Evolutionary conservation across 2,888 invertebrate genomes (phyloP).

Genomic region (Cordilura impudica): DNA sequence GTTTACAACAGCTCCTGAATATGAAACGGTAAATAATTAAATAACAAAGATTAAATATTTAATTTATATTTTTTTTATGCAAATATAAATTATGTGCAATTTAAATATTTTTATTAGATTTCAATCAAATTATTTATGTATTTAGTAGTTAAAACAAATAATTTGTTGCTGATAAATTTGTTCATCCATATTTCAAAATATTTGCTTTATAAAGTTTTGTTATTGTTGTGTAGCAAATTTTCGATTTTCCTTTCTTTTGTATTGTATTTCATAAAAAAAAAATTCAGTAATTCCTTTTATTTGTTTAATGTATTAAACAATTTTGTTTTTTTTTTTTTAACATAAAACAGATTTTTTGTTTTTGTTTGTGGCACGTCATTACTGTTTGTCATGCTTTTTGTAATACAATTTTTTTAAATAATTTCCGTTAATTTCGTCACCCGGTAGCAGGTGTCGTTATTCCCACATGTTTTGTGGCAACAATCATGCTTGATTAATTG

Average conservation of each 20-base stretch:
- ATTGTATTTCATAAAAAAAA: background rate
- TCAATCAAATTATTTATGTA: too few relatives aligned
- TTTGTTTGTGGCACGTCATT: background rate
- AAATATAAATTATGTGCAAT: slow-evolving; percentile 44
- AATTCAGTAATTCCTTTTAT: background rate
- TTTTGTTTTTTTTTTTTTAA: background rate
- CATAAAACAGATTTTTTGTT: background rate
- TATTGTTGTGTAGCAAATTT: background rate
- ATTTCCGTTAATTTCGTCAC: slow-evolving; percentile 30
- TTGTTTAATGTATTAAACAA: background rate
- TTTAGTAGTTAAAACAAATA: slow-evolving; percentile 4
- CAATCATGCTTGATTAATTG: slow-evolving; percentile 29
- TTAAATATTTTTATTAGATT: slow-evolving; percentile 56
- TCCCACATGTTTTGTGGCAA: slow-evolving; percentile 36
- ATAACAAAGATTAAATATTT: slow-evolving; percentile 28
- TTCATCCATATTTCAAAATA: too few relatives aligned
- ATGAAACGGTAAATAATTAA: slow-evolving; percentile 77
- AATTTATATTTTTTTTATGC: slow-evolving; percentile 29
- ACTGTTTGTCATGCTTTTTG: background rate
- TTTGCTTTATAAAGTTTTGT: too few relatives aligned
- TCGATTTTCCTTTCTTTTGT: background rate
- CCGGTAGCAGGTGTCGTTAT: slow-evolving; percentile 52
- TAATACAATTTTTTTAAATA: background rate
- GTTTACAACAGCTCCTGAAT: slow-evolving; percentile 78
- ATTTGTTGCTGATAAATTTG: slow-evolving; percentile 11